phyloP scores from a whole-genome alignment of 1,140 invertebrate genomes.

The Batillaria attramentaria region DNA sequence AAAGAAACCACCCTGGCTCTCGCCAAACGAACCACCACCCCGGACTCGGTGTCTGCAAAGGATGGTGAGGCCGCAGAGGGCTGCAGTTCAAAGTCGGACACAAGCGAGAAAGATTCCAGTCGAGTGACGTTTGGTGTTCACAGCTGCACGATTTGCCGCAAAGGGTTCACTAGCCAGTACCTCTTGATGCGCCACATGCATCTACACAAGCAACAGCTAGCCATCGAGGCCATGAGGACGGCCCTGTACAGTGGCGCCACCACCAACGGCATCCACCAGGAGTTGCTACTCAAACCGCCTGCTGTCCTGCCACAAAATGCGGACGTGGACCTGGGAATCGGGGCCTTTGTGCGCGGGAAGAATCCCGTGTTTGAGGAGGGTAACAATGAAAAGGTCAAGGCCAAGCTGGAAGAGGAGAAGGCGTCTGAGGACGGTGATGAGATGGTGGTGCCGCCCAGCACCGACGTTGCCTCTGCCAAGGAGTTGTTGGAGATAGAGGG shows the following conservation, averaged over 20 bases:
- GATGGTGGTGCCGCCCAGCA: too few relatives aligned
- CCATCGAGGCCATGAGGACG: neutral
- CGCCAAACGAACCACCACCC: too few relatives aligned
- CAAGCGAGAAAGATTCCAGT: too few relatives aligned
- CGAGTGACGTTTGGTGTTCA: too few relatives aligned
- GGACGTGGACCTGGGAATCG: neutral
- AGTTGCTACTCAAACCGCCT: neutral
- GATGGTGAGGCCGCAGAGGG: too few relatives aligned
- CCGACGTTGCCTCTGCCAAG: too few relatives aligned
- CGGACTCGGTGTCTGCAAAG: too few relatives aligned
- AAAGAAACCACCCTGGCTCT: slow-evolving; percentile 40
- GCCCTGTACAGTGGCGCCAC: slow-evolving; percentile 8
- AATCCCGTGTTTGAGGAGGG: slow-evolving; percentile 12
- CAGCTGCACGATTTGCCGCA: slow-evolving; percentile 93
- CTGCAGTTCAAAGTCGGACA: too few relatives aligned
- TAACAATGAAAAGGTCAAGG: slow-evolving; percentile 9
- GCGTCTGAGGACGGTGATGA: slow-evolving; percentile 1
- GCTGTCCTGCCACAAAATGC: neutral
- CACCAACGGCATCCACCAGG: neutral
- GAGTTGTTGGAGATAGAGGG: slow-evolving; percentile 58
- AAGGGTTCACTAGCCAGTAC: slow-evolving; percentile 97
- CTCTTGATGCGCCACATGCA: slow-evolving; percentile 99
- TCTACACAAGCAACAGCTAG: slow-evolving; percentile 95
- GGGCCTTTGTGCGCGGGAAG: neutral
- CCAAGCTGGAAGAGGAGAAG: slow-evolving; percentile 20